A percentile compares a stretch with the other conserved stretches of the same genome.
Evolutionary conservation across 2,113 vertebrate species (phyloP).

Genomic region (Rhegmatorhina hoffmannsi): DNA sequence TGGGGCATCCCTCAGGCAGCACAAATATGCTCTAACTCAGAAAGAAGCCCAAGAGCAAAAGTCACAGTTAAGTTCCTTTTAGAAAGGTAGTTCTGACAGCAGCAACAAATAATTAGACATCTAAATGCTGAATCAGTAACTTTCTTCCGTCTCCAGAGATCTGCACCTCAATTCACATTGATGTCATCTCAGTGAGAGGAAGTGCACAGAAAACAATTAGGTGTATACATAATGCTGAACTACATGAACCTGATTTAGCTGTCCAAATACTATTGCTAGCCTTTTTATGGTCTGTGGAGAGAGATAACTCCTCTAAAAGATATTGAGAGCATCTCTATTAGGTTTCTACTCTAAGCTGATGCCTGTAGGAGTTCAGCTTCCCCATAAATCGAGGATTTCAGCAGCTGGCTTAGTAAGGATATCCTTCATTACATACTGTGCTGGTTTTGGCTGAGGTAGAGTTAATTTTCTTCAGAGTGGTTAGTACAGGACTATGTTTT

Average conservation of each 20-base stretch:
- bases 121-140: not conserved
- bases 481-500: not conserved
- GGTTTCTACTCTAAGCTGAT: not conserved
- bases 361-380: not conserved
- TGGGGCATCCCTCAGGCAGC: not conserved
- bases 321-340: not conserved
- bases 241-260: not conserved
- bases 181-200: not conserved
- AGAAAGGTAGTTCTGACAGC: not conserved
- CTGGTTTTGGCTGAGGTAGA: not conserved
- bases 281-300: not conserved
- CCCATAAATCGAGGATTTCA: not conserved
- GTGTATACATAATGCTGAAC: not conserved
- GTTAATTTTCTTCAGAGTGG: not conserved
- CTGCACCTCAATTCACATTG: not conserved
- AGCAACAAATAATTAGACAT: conserved; percentile 1
- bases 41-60: not conserved
- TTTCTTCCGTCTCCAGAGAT: not conserved
- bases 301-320: not conserved
- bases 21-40: not conserved
- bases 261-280: not conserved
- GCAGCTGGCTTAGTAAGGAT: not conserved
- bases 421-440: not conserved
- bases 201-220: not conserved
- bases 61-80: not conserved